Conservation (phyloP, 2,113 vertebrate species). For the Gopherus flavomarginatus region DNA sequence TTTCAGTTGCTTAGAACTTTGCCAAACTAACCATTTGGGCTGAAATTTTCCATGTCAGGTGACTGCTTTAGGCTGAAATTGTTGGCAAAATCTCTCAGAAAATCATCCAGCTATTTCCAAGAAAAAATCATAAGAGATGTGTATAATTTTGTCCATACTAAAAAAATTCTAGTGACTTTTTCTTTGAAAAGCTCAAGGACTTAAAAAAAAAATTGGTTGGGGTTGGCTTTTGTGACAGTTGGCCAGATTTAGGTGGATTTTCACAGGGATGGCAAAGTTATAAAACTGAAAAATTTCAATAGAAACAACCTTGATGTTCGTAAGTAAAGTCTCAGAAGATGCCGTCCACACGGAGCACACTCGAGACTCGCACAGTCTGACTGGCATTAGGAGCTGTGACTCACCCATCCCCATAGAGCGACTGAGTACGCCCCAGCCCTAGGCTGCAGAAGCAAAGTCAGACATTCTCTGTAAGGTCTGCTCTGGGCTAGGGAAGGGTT, state of each 20-base stretch:
- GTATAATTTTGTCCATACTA: not conserved
- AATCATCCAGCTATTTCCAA: not conserved
- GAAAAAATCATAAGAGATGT: not conserved
- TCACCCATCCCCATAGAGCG: no score
- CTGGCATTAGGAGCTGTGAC: no score
- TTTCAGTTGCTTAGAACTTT: not conserved
- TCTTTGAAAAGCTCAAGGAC: not conserved
- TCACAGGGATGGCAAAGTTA: not conserved
- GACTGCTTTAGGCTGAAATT: not conserved
- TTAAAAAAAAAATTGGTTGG: not conserved
- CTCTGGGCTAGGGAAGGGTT: no score
- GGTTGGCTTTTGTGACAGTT: not conserved
- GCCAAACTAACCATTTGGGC: not conserved
- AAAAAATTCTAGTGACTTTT: not conserved
- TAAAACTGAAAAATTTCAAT: not conserved
- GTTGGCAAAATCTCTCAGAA: not conserved
- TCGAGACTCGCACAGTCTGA: no score
- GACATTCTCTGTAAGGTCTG: no score
- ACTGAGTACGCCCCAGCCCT: no score
- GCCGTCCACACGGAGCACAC: no score
- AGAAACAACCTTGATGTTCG: no score
- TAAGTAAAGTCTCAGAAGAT: no score
- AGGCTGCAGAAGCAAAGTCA: no score
- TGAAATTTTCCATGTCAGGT: not conserved
- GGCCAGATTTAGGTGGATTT: no score